Evolutionary conservation across 2,888 invertebrate species (phyloP), one percentile per base, ranked within the genome.

Genomic region (Peribatodes rhomboidaria): DNA sequence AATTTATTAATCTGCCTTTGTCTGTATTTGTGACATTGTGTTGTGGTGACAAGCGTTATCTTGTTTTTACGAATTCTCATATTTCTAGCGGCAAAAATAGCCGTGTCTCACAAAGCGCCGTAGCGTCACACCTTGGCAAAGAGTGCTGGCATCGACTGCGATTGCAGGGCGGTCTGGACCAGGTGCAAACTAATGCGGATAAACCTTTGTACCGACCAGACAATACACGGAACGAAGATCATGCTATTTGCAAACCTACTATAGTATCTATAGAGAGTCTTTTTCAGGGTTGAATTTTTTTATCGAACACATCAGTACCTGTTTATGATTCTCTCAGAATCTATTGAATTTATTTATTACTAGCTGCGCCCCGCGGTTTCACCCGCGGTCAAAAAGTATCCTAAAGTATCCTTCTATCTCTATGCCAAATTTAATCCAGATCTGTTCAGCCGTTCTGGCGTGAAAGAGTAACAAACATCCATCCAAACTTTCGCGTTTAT

Each of bases 121-220:
- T 74, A 73, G 72, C 76, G 80, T 78, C 76, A 75, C 77, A 74
- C 79, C 76, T 87, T 88, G 89, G 86, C 88, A 86, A 67, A 74
- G 69, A 67, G 71, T 75, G 76, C 85, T 88, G 89, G 86, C 86
- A 86, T 72, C 74, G 74, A 70, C 67, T 20, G 44, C 62, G 53
- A 71, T 66, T 71, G 55, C 53, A 58, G 59, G 20, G 53, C 49
- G 61, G 65, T 69, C 46, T 70, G 60, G 74, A 73, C 74, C 81
- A 84, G 82, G 77, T 80, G 77, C 65, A 70, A 59, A 52, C 33
- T 56, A 46, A 46, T 61, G 59, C 44, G 14, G 52, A 49, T 18
- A 42, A 56, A 67, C 55, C 53, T 64, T 66, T 65, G 58, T 16
- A 52, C 61, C 37, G 42, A 10, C 27, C 22, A 54, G 41, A 63